These are phyloP conservation scores for Dicrurus megarhynchus DNA, from an alignment of 2,113 vertebrate genomes.

Conservation along the genomic window DNA sequence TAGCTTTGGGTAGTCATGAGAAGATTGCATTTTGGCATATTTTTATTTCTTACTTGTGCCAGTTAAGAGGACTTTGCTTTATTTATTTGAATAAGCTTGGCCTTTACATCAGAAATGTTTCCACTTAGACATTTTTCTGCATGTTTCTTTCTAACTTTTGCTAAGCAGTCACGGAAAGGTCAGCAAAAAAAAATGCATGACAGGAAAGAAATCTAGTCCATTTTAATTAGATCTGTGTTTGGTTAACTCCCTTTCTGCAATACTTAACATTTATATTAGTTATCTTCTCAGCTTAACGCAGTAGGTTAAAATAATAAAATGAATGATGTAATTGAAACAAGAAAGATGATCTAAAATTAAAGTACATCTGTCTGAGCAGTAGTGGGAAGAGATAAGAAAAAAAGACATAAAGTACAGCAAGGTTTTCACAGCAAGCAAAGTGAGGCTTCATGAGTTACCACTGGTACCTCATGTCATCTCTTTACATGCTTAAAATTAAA, in stretches of 20 bases:
- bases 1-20: not conserved
- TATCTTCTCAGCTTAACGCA: slow-evolving; percentile 50
- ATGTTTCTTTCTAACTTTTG: slow-evolving; percentile 25
- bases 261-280: slow-evolving; percentile 36
- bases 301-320: slow-evolving; percentile 26
- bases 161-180: slow-evolving; percentile 18
- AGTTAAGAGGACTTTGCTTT: not conserved
- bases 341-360: slow-evolving; percentile 19
- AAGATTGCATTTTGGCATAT: not conserved
- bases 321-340: slow-evolving; percentile 10
- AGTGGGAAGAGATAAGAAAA: slow-evolving; percentile 40
- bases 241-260: slow-evolving; percentile 32
- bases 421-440: slow-evolving; percentile 1
- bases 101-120: slow-evolving; percentile 12
- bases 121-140: not conserved
- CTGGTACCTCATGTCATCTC: slow-evolving; percentile 11
- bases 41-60: not conserved
- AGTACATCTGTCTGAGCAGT: not conserved
- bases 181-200: not conserved
- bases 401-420: not conserved
- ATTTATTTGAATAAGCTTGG: not conserved
- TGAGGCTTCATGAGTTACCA: not conserved
- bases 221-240: slow-evolving; percentile 40
- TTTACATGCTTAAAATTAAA: slow-evolving; percentile 29
- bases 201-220: slow-evolving; percentile 6